Evolutionary conservation across 2,888 invertebrate genomes (phyloP), one percentile per base, ranked within the genome.

Genomic region (Chouioia cunea): DNA sequence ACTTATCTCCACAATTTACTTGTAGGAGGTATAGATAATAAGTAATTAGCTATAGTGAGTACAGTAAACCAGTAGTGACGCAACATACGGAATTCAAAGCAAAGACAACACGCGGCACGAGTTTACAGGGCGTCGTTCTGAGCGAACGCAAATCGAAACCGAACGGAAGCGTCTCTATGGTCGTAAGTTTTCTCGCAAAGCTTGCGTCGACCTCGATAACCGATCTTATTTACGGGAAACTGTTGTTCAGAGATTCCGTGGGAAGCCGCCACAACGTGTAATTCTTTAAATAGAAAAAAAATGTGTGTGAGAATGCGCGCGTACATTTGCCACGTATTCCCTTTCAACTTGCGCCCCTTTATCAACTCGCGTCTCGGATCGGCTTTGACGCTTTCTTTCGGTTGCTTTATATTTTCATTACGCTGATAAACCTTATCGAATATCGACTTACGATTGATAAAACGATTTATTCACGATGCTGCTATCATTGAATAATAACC

Each of bases 201-300:
- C 62, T 52, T 46, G 27, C 59, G 16, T 44, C 62, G 57, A 62
- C 62, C 65, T 23, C 62, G 20, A 71, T 71, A 62, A 52, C 47
- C 62, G 43, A 63, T 63, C 63, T 63, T 67, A 53, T 66, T 71
- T 71, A 58, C 48, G 23, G 10, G 47, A 54, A 65, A 66, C 27
- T 63, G 14, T 52, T 52, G 46, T 47, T 16, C 53, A 18, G 44
- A 52, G 48, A 59, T 54, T 50, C 23, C 48, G 16, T 22, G 36
- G 18, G 27, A 36, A 36, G 36, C 36, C 2, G 44, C 22, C 4
- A 58, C 18, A 1, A 10, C 2, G 36, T 36, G 10, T 36, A 36
- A 36, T 36, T 36, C 10, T 36, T 6, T 8, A 36, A 36, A 36
- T 36, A 36, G 57, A 36, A n/a, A 52, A 36, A 52, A 23, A 62